Evolutionary conservation across 1,140 invertebrate genomes (phyloP), one percentile per base, ranked within the genome.

Genomic region (Eurosta solidaginis): DNA sequence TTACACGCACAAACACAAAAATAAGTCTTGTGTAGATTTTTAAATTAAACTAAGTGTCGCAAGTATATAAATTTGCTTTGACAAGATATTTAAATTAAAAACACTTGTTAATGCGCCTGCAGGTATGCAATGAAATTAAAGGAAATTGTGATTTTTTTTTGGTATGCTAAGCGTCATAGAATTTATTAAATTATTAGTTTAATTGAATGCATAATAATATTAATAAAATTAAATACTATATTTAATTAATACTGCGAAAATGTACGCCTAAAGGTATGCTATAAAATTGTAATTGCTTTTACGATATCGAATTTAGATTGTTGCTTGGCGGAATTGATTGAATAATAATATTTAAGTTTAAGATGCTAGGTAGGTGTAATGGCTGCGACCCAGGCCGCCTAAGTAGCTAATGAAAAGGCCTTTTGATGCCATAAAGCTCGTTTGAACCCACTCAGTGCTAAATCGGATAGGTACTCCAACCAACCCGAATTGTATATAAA

Each of bases 81-180:
- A 17, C 54, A 59, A 59, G 54, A 59, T 33, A 59, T 59, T 59
- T 33, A 59, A 33, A 59, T 59, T 59, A 59, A 59, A n/a, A 59
- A 59, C 29, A 36, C 54, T 59, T 59, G 54, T 22, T 59, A 6
- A 14, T 25, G 54, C 54, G 54, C 54, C 54, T 59, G 3, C n/a
- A 2, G 54, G 27, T 59, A 59, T 59, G 54, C 54, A 59, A 36
- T 14, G 54, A 17, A n/a, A n/a, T n/a, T n/a, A n/a, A 36, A 12
- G 1, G 25, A 59, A 33, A 59, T 33, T 3, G 12, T 33, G 33
- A 33, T 59, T 59, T 27, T 17, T 17, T 7, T 27, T 52, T 27
- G 12, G 27, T 25, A 22, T 17, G 33, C 29, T 29, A 29, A 12
- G 29, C 14, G 14, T 1, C n/a, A 3, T 14, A 20, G 14, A 36